Conservation (phyloP, 2,797 vertebrate species). For the Lepus oiostolus region DNA sequence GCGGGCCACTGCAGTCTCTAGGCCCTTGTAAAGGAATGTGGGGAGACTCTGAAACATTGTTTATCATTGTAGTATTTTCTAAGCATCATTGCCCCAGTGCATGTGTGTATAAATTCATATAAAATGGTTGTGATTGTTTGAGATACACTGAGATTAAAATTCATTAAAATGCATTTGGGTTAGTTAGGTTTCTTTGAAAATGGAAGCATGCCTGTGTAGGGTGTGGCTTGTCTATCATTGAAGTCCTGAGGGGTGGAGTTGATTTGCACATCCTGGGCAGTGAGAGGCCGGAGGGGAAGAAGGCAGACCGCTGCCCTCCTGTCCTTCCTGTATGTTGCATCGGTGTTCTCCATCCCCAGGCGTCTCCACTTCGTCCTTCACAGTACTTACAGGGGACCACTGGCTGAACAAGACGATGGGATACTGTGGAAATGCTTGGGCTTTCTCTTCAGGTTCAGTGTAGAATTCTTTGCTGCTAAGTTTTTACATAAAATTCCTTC, state of each 20-base stretch:
- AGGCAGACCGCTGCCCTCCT: background rate
- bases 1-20: background rate
- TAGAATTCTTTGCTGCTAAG: background rate
- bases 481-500: conserved; percentile 26
- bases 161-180: background rate
- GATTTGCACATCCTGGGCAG: background rate
- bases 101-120: background rate
- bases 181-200: background rate
- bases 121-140: background rate
- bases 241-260: background rate
- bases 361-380: background rate
- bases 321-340: background rate
- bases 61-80: background rate
- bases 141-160: background rate
- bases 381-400: background rate
- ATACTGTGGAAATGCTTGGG: conserved; percentile 13
- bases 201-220: background rate
- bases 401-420: conserved; percentile 7
- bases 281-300: background rate
- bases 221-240: background rate
- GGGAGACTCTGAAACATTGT: background rate
- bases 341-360: background rate
- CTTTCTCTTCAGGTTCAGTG: background rate
- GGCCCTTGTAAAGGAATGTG: background rate
- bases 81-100: background rate